Evolutionary conservation across 2,888 invertebrate genomes (phyloP).

Genomic region (Polyploca ridens): DNA sequence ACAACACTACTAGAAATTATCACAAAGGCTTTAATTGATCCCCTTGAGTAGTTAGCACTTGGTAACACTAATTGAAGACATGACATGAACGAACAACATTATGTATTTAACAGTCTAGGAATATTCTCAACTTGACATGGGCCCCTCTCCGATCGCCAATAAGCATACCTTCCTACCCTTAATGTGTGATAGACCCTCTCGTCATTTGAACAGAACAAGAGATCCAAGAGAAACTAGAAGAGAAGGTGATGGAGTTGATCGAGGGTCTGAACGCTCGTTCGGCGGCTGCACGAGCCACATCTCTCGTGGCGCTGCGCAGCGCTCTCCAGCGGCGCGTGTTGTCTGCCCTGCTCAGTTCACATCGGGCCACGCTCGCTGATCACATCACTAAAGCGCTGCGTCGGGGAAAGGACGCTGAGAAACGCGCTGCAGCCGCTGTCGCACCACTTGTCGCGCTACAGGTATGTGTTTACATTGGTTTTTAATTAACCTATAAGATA

Average conservation of each 20-base stretch:
- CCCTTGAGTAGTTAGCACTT: no score
- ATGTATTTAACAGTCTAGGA: neutral
- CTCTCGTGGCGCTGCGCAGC: slow-evolving; percentile 88
- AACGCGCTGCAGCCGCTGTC: slow-evolving; percentile 91
- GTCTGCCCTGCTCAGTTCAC: slow-evolving; percentile 90
- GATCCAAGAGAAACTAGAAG: slow-evolving; percentile 89
- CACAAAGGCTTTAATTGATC: no score
- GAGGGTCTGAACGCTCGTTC: slow-evolving; percentile 96
- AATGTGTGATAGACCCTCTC: neutral
- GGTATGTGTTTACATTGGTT: slow-evolving; percentile 68
- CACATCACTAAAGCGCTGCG: slow-evolving; percentile 92
- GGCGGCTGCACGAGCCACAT: slow-evolving; percentile 90
- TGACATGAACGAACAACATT: neutral
- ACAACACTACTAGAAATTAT: no score
- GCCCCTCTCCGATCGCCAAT: no score
- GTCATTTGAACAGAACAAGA: slow-evolving; percentile 75
- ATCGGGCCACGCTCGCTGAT: slow-evolving; percentile 92
- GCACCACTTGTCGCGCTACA: slow-evolving; percentile 93
- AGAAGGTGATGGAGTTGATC: slow-evolving; percentile 93
- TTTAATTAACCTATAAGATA: no score
- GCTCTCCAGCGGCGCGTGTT: slow-evolving; percentile 92
- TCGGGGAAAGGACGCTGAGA: slow-evolving; percentile 93
- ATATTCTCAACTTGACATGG: no score
- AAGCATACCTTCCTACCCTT: neutral
- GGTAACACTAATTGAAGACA: no score